Base-by-base conservation (phyloP, 2,888 invertebrate genomes). In the Psylliodes chrysocephalus region DNA sequence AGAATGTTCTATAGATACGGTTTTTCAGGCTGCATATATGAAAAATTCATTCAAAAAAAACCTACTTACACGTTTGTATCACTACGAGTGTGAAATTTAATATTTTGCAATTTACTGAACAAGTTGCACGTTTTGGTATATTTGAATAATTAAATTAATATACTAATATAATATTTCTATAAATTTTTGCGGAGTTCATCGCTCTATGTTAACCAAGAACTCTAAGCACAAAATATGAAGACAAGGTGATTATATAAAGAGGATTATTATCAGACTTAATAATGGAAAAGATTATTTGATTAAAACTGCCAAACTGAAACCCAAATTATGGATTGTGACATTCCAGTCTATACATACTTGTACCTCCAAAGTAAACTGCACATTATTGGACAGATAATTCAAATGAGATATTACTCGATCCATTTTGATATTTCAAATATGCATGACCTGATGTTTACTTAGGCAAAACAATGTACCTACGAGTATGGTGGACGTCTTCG, bases 101-200 rank as follows among this genome's bases (percentile, higher is more conserved):
- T 46, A 46, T 25, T 46, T 46, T 12, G 12, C 12, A 44, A 44
- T 44, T 44, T 15, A 44, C 19, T 44, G 17, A 17, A 44, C 8
- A 14, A 44, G 44, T 44, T 44, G 7, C 7, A 44, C 5, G 15
- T 44, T 44, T 18, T 19, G 18, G 18, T 15, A 22, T 12, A 46
- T 46, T 46, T 46, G 46, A 46, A 46, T 46, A 44, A 44, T 18
- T 44, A 44, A 25, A 46, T 46, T 46, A 46, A 46, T 46, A 14
- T 25, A 22, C 14, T 10, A 12, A 1, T 46, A 14, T 46, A 14
- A 46, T n/a, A 46, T 46, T 19, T 12, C 18, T 4, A 25, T 19
- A 46, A 22, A 22, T 22, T 46, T 46, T 19, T 46, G 19, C n/a
- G 7, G 15, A 19, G 46, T 46, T 46, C 22, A 22, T 4, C 22